These are phyloP conservation scores for Siphamia tubifer DNA, from an alignment of 2,113 vertebrate species.

Conservation along the genomic window DNA sequence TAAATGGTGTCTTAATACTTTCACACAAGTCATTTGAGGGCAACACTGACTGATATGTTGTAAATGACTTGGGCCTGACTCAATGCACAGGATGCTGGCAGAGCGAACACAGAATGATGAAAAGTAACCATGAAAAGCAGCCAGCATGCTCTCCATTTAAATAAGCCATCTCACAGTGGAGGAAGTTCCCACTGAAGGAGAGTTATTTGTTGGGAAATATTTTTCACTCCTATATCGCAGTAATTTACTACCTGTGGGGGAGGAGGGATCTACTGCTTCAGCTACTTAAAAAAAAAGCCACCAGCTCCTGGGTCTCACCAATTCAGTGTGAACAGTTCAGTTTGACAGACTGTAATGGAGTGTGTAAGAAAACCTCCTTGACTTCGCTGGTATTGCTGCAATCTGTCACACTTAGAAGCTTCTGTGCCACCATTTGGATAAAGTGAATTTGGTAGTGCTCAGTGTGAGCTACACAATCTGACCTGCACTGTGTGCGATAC, in stretches of 20 bases:
- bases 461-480: constrained; percentile 27
- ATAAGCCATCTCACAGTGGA: constrained; percentile 48
- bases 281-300: constrained; percentile 41
- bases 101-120: constrained; percentile 47
- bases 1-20: constrained; percentile 19
- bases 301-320: constrained; percentile 6
- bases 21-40: not conserved
- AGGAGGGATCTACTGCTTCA: constrained; percentile 7
- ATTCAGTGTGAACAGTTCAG: constrained; percentile 42
- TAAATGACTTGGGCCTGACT: constrained; percentile 47
- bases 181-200: constrained; percentile 41
- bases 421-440: constrained; percentile 46
- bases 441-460: constrained; percentile 44
- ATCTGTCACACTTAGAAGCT: constrained; percentile 57
- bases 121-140: constrained; percentile 46
- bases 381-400: constrained; percentile 58
- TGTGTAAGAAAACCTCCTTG: constrained; percentile 47
- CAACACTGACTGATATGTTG: constrained; percentile 23
- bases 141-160: constrained; percentile 52
- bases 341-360: constrained; percentile 45
- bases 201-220: constrained; percentile 54
- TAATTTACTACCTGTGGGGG: constrained; percentile 30
- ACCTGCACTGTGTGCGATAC: constrained; percentile 19
- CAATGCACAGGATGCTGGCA: constrained; percentile 26
- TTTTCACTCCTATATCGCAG: constrained; percentile 57